A percentile compares a stretch with the other conserved stretches of the same genome.
Conservation (phyloP, 2,888 invertebrate genomes). For the Rhynchonema sp. region DNA sequence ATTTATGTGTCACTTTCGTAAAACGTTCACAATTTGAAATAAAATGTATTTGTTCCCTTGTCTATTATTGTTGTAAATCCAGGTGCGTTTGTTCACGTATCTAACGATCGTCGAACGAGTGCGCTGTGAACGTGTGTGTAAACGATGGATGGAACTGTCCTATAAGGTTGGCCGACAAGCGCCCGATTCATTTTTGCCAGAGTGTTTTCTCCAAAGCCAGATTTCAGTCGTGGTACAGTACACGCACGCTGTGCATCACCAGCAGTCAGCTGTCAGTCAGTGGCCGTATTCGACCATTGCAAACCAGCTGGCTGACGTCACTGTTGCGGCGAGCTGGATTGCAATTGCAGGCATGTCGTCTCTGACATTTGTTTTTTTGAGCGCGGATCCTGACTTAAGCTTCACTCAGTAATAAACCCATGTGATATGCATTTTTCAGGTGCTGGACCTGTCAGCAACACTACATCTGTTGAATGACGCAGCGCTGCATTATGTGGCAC, state of each 20-base stretch:
- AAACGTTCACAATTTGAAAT: too few species aligned
- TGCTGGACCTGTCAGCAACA: slow-evolving; percentile 19
- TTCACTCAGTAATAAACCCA: too few species aligned
- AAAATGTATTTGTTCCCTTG: too few species aligned
- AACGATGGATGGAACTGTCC: slow-evolving; percentile 20
- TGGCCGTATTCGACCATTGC: not conserved
- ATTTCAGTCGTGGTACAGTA: not conserved
- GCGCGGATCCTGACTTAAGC: too few species aligned
- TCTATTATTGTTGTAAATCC: too few species aligned
- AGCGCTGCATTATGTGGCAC: slow-evolving; percentile 16
- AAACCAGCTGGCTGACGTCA: not conserved
- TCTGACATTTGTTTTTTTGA: too few species aligned
- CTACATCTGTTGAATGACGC: slow-evolving; percentile 19
- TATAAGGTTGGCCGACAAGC: slow-evolving; percentile 9
- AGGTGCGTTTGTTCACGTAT: slow-evolving; percentile 13
- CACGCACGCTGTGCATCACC: not conserved
- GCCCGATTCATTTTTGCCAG: too few species aligned
- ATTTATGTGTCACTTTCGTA: too few species aligned
- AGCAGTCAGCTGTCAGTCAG: not conserved
- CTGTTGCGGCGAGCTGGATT: not conserved
- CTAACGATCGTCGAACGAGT: slow-evolving; percentile 19
- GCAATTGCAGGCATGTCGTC: too few species aligned
- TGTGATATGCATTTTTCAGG: too few species aligned
- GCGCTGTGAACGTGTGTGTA: slow-evolving; percentile 21
- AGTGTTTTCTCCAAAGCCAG: too few species aligned